These are phyloP conservation scores for Pogonophryne albipinna DNA, from an alignment of 2,797 vertebrate species.

Conservation along the genomic window DNA sequence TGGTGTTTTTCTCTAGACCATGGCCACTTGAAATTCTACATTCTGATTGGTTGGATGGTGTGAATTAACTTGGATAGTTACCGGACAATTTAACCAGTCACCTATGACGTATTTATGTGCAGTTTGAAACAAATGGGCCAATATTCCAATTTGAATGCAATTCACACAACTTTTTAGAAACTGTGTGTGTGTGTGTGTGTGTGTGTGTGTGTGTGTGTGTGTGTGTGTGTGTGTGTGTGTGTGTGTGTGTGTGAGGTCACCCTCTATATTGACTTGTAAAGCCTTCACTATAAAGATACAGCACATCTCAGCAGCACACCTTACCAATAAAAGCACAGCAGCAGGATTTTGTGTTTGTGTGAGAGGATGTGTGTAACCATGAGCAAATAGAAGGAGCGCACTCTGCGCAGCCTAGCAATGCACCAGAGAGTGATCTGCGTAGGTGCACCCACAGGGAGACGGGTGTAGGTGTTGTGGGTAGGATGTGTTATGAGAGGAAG, in stretches of 20 bases:
- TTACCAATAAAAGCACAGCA: conserved; percentile 6
- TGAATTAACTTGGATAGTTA: background rate
- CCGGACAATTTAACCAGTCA: background rate
- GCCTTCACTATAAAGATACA: background rate
- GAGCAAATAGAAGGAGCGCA: conserved; percentile 24
- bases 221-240: too few relatives aligned
- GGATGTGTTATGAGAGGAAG: background rate
- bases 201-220: too few relatives aligned
- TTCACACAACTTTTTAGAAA: too few relatives aligned
- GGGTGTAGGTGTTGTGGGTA: conserved; percentile 3
- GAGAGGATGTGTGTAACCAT: conserved; percentile 8
- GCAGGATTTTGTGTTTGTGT: background rate
- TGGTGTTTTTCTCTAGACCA: background rate
- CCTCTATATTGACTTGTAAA: conserved; percentile 1
- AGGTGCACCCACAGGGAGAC: conserved; percentile 27
- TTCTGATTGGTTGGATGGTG: background rate
- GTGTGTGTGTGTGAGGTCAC: too few relatives aligned
- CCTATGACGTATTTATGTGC: background rate
- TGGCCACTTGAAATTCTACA: background rate
- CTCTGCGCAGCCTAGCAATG: conserved; percentile 22
- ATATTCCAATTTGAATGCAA: background rate
- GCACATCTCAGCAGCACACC: conserved; percentile 4
- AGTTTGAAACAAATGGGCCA: background rate
- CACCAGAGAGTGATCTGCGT: conserved; percentile 43
- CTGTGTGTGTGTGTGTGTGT: too few relatives aligned